Evolutionary conservation across 1,140 invertebrate species (phyloP).

Genomic region (Musca domestica): DNA sequence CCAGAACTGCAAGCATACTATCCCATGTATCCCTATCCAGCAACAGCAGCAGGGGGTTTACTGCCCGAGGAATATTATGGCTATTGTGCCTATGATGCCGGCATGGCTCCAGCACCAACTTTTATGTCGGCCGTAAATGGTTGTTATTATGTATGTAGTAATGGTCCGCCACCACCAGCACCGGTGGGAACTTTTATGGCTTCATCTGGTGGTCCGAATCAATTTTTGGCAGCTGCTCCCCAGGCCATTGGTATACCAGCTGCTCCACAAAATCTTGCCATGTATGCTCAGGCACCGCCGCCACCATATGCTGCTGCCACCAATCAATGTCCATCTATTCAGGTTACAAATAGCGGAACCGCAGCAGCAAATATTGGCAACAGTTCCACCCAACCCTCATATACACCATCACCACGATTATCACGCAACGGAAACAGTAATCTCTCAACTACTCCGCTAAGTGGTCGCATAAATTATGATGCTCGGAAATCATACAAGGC

Average conservation of each 20-base stretch:
- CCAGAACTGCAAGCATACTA: conserved; percentile 21
- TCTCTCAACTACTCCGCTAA: conserved; percentile 16
- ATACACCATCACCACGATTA: conserved; percentile 7
- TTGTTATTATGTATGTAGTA: conserved; percentile 7
- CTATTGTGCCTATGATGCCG: conserved; percentile 13
- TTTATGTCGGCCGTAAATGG: conserved; percentile 22
- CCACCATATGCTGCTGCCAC: neutral
- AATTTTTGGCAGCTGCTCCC: neutral
- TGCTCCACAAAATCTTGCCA: neutral
- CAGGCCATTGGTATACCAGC: neutral
- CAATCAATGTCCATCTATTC: neutral
- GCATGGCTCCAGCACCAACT: conserved; percentile 8
- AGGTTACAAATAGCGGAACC: too few species aligned
- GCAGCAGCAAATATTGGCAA: neutral
- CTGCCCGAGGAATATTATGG: conserved; percentile 23
- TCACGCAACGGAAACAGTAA: neutral
- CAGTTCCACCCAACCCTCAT: neutral
- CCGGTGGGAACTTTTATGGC: neutral
- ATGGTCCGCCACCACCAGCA: neutral
- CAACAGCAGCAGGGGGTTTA: neutral
- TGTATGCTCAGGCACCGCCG: neutral
- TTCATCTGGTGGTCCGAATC: too few species aligned
- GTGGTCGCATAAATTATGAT: conserved; percentile 54
- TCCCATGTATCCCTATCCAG: conserved; percentile 14
- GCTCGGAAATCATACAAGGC: conserved; percentile 53